phyloP scores from a whole-genome alignment of 1,140 invertebrate species.

The Gryllus bimaculatus region DNA sequence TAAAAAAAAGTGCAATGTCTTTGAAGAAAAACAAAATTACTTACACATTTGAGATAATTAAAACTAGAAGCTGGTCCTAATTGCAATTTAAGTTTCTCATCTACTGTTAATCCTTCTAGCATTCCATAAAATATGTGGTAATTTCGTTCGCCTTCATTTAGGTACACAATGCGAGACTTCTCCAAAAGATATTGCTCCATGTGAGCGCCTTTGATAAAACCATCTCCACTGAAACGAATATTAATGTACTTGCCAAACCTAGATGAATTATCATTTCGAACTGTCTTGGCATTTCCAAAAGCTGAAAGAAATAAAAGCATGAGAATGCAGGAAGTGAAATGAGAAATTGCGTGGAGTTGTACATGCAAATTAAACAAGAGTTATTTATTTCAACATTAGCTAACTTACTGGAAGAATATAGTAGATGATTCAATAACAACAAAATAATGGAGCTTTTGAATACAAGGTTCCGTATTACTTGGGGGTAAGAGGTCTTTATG shows the following conservation, averaged over 20 bases:
- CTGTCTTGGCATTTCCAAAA: slow-evolving; percentile 95
- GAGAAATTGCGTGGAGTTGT: neutral
- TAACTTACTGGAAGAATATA: too few relatives aligned
- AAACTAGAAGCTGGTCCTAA: slow-evolving; percentile 62
- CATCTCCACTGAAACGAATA: slow-evolving; percentile 79
- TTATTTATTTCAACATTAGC: too few relatives aligned
- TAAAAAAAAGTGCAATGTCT: neutral
- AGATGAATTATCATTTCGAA: slow-evolving; percentile 93
- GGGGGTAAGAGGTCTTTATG: too few relatives aligned
- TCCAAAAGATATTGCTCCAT: slow-evolving; percentile 94
- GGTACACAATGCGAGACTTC: slow-evolving; percentile 85
- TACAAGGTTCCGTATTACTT: too few relatives aligned
- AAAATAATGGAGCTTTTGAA: too few relatives aligned
- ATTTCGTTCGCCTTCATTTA: slow-evolving; percentile 83
- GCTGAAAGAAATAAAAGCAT: slow-evolving; percentile 41
- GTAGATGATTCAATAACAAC: too few relatives aligned
- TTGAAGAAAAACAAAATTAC: slow-evolving; percentile 22
- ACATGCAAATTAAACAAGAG: too few relatives aligned
- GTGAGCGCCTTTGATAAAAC: slow-evolving; percentile 83
- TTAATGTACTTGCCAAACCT: slow-evolving; percentile 95
- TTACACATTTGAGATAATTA: slow-evolving; percentile 70
- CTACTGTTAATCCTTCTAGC: slow-evolving; percentile 66
- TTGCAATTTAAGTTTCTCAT: slow-evolving; percentile 73
- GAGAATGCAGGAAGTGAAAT: neutral
- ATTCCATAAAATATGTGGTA: slow-evolving; percentile 96